Evolutionary conservation across 53 echinoderm and acorn worm genomes (phyloP).

Genomic region (Apostichopus leukothele): DNA sequence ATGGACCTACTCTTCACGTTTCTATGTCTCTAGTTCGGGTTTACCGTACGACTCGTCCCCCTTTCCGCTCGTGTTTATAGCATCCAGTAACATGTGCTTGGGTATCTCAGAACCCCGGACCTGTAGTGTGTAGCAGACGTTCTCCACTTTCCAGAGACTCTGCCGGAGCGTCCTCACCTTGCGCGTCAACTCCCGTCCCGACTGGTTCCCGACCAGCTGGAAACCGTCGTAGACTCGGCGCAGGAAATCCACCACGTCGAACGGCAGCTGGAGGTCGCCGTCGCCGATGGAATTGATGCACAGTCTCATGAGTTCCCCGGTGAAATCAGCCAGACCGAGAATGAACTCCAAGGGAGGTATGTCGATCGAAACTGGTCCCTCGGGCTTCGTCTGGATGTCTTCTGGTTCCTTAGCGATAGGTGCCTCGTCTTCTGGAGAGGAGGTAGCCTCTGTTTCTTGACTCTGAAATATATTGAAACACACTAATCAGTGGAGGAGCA

Average conservation of each 20-base stretch:
- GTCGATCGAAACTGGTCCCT: conserved; percentile 31
- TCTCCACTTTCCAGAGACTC: conserved; percentile 93
- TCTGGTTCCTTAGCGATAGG: neutral
- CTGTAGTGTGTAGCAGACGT: conserved; percentile 83
- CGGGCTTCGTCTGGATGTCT: neutral
- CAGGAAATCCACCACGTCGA: conserved; percentile 70
- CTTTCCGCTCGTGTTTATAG: conserved; percentile 12
- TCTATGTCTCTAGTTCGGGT: neutral
- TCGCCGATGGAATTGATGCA: conserved; percentile 87
- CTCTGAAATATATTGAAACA: neutral
- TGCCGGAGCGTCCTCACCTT: conserved; percentile 81
- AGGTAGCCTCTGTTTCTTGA: neutral
- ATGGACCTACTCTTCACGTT: too few species aligned
- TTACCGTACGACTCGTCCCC: neutral
- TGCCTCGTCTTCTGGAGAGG: neutral
- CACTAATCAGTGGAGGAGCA: too few species aligned
- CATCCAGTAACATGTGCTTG: conserved; percentile 89
- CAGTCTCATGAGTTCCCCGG: conserved; percentile 91
- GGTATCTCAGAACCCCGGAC: conserved; percentile 96
- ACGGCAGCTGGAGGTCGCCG: conserved; percentile 77
- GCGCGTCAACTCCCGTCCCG: conserved; percentile 74
- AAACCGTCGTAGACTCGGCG: conserved; percentile 76
- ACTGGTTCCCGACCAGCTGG: conserved; percentile 70
- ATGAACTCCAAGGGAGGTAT: conserved; percentile 82
- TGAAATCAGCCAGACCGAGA: conserved; percentile 90